Percentiles rank a stretch among this genome's conserved stretches.
Evolutionary conservation across 2,888 invertebrate species (phyloP).

Genomic region (Gastracanthus pulcherrimus): DNA sequence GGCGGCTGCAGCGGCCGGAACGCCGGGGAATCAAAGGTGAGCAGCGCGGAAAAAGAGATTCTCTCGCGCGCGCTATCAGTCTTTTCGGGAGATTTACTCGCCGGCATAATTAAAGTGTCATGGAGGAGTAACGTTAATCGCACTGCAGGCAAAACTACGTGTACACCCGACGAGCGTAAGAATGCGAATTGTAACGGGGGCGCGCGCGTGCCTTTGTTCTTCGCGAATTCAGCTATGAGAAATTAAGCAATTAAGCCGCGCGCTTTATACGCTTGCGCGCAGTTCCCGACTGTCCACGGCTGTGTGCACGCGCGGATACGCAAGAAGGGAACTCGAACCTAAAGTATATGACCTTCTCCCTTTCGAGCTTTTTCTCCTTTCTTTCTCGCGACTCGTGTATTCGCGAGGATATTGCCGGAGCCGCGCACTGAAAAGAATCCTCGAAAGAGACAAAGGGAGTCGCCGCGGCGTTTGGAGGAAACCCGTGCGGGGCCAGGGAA

Average conservation of each 20-base stretch:
- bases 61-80: conserved; percentile 48
- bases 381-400: not conserved
- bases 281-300: conserved; percentile 59
- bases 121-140: conserved; percentile 73
- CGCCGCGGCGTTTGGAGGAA: too few relatives aligned
- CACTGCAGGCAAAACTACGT: not conserved
- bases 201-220: conserved; percentile 68
- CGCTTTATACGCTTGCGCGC: conserved; percentile 69
- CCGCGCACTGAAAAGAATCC: conserved; percentile 6
- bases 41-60: conserved; percentile 55
- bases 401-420: not conserved
- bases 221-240: conserved; percentile 69
- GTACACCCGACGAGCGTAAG: conserved; percentile 52
- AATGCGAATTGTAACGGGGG: not conserved
- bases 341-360: too few relatives aligned
- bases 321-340: too few relatives aligned
- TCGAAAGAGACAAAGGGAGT: too few relatives aligned
- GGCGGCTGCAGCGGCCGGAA: not conserved
- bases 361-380: not conserved
- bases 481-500: too few relatives aligned
- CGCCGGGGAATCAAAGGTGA: too few relatives aligned
- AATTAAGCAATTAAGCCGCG: conserved; percentile 74
- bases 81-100: conserved; percentile 70
- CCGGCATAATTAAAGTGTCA: conserved; percentile 76
- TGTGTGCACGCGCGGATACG: not conserved